Base-by-base conservation (phyloP, 2,888 invertebrate species). In the Cosmia pyralina region DNA sequence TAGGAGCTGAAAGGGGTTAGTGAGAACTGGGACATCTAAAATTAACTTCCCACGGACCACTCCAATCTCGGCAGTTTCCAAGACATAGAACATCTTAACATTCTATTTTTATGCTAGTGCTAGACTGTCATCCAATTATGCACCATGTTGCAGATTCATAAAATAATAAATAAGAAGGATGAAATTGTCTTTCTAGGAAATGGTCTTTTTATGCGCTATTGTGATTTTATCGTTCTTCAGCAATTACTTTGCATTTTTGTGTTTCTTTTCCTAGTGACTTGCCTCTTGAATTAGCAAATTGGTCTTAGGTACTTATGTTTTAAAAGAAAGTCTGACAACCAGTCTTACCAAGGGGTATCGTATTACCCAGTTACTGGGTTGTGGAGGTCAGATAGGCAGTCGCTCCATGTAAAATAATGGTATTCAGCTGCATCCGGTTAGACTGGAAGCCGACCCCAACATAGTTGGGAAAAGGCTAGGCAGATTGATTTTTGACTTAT, bases 21-120 rank as follows among this genome's bases (percentile, higher is more conserved):
- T 58, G 52, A 63, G 53, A 77, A 59, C 77, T 71, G n/a, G 63
- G 63, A 58, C 66, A n/a, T 78, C 66, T 78, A 77, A 63, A 78
- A 78, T 67, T 34, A 78, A 67, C 73, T 78, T 62, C 38, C n/a
- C 15, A 19, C 28, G 19, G n/a, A 59, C 48, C 28, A 59, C 58
- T 53, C 38, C 17, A 28, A 34, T 68, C n/a, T 48, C 15, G 13
- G 10, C 13, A 22, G 22, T 58, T 34, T 74, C 28, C 50, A 73
- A 38, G 22, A 22, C 41, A 22, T 13, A 57, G 5, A 41, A 48
- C 50, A 52, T 74, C 52, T 68, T 22, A 57, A 28, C 58, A 52
- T 70, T 75, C 19, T 53, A 52, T 46, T 69, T 64, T 69, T 50
- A 48, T 55, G 10, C 17, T 28, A 17, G 58, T 55, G 10, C 13